phyloP scores from a whole-genome alignment of 2,113 vertebrate species.

The Brachyhypopomus occidentalis region DNA sequence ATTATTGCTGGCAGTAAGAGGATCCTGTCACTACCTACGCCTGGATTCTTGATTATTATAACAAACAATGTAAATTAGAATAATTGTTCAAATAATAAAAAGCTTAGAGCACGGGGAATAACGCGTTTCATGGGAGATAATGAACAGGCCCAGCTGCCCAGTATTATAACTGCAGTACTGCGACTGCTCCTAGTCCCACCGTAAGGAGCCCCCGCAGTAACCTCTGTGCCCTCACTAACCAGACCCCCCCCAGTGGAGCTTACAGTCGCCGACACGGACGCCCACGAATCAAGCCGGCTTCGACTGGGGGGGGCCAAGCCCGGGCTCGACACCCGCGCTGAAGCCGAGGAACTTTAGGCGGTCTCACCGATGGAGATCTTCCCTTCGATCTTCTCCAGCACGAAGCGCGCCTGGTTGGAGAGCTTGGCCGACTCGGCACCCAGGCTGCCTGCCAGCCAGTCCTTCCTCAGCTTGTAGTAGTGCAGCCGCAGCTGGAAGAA shows the following conservation, averaged over 20 bases:
- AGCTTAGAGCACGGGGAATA: too few relatives aligned
- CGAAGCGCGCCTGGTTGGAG: conserved; percentile 96
- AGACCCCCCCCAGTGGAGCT: too few relatives aligned
- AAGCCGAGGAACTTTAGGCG: neutral
- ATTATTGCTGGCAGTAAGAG: neutral
- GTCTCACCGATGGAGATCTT: conserved; percentile 89
- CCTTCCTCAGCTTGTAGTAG: conserved; percentile 94
- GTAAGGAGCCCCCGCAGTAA: too few relatives aligned
- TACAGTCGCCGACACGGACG: too few relatives aligned
- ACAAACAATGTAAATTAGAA: neutral
- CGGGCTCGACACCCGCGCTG: too few relatives aligned
- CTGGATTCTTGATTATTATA: neutral
- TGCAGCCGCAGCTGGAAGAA: conserved; percentile 95
- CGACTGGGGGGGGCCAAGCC: too few relatives aligned
- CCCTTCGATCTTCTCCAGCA: conserved; percentile 97
- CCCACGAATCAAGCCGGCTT: too few relatives aligned
- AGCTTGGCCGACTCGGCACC: conserved; percentile 92
- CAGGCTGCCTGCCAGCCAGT: conserved; percentile 92
- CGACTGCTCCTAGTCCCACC: too few relatives aligned
- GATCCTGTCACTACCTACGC: neutral
- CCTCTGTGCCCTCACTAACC: too few relatives aligned
- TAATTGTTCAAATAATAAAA: neutral
- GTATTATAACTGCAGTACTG: too few relatives aligned
- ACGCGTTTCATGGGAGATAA: too few relatives aligned
- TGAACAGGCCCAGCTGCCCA: too few relatives aligned